phyloP scores from a whole-genome alignment of 2,888 invertebrate genomes.

The Sarcophaga carnaria region DNA sequence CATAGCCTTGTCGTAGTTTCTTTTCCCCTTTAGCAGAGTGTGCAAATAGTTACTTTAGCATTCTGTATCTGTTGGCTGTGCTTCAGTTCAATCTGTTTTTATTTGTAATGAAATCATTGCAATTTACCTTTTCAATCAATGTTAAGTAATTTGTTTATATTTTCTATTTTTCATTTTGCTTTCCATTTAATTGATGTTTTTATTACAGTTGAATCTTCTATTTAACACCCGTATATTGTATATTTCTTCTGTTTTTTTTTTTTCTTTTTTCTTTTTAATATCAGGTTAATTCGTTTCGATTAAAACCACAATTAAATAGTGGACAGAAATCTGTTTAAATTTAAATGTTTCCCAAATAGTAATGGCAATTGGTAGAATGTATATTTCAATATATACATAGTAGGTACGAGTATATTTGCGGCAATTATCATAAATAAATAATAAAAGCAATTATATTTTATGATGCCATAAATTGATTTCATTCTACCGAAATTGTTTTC shows the following conservation, averaged over 20 bases:
- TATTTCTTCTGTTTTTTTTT: too few relatives aligned
- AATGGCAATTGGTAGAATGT: too few relatives aligned
- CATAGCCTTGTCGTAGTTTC: not conserved
- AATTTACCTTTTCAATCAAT: slow-evolving; percentile 66
- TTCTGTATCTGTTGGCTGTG: slow-evolving; percentile 14
- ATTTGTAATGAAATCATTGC: slow-evolving; percentile 62
- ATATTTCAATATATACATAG: too few relatives aligned
- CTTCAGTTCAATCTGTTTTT: not conserved
- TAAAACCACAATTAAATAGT: slow-evolving; percentile 35
- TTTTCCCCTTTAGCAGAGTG: slow-evolving; percentile 42
- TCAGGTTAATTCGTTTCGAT: not conserved
- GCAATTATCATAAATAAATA: slow-evolving; percentile 6
- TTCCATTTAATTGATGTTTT: slow-evolving; percentile 48
- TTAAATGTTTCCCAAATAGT: not conserved
- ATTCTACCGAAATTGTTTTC: not conserved
- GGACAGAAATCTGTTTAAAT: not conserved
- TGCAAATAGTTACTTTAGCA: slow-evolving; percentile 51
- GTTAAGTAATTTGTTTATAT: slow-evolving; percentile 45
- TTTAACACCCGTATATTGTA: not conserved
- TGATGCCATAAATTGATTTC: slow-evolving; percentile 7
- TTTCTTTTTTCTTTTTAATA: too few relatives aligned
- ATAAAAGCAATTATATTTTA: slow-evolving; percentile 7
- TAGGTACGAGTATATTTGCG: not conserved
- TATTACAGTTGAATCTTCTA: not conserved
- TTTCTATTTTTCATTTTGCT: slow-evolving; percentile 22